Percentiles rank a stretch among this genome's conserved stretches.
phyloP scores from a whole-genome alignment of 2,888 invertebrate species.

The Timema cristinae region DNA sequence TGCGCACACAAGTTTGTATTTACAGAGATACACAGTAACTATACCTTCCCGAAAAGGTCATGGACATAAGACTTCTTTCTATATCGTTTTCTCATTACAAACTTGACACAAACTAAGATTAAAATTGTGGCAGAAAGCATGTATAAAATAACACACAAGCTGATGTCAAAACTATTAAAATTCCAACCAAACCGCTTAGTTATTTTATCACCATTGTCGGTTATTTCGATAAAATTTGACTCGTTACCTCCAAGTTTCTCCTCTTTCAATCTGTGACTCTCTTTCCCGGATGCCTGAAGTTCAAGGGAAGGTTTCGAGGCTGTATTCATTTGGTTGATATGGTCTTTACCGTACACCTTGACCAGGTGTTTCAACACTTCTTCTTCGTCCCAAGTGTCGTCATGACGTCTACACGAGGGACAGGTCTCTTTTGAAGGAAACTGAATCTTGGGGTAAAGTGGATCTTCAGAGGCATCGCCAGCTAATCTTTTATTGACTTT shows the following conservation, averaged over 20 bases:
- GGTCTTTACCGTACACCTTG: slow-evolving; percentile 47
- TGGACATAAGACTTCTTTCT: slow-evolving; percentile 70
- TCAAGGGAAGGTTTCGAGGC: neutral
- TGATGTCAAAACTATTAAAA: slow-evolving; percentile 65
- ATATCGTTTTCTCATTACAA: slow-evolving; percentile 65
- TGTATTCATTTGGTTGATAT: slow-evolving; percentile 30
- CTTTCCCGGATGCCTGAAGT: slow-evolving; percentile 31
- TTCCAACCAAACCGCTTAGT: slow-evolving; percentile 44
- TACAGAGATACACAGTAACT: slow-evolving; percentile 37
- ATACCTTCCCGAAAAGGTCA: slow-evolving; percentile 67
- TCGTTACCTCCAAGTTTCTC: slow-evolving; percentile 12
- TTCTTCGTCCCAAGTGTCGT: slow-evolving; percentile 58
- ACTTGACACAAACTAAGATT: slow-evolving; percentile 69
- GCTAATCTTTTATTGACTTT: slow-evolving; percentile 83
- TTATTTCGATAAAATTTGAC: slow-evolving; percentile 14
- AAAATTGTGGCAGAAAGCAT: slow-evolving; percentile 69
- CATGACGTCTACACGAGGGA: slow-evolving; percentile 57
- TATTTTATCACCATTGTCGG: slow-evolving; percentile 10
- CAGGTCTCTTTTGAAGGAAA: slow-evolving; percentile 74
- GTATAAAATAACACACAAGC: slow-evolving; percentile 72
- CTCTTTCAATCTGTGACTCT: slow-evolving; percentile 25
- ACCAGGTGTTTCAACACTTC: slow-evolving; percentile 62
- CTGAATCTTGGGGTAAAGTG: slow-evolving; percentile 80
- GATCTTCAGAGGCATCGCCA: slow-evolving; percentile 87
- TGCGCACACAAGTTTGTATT: neutral